Conservation (phyloP, 2,888 invertebrate species). For the Parnassius mnemosyne region DNA sequence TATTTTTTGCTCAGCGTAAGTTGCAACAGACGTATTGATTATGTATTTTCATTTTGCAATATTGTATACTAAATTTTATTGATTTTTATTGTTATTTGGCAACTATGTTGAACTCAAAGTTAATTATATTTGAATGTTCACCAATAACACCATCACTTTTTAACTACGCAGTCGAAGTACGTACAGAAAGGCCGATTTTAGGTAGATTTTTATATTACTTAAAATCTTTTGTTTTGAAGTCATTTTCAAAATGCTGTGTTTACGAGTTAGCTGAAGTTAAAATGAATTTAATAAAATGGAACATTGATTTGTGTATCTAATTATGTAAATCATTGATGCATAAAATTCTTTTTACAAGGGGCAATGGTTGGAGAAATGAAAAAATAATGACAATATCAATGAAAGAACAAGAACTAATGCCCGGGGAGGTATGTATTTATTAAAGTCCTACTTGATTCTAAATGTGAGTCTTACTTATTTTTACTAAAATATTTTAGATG, state of each 20-base stretch:
- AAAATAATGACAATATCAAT: constrained; percentile 78
- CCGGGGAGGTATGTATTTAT: constrained; percentile 65
- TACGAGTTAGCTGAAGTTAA: too few species aligned
- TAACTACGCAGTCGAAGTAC: too few species aligned
- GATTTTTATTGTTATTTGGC: too few species aligned
- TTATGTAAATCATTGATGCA: neutral
- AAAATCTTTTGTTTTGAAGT: too few species aligned
- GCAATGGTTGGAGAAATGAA: constrained; percentile 68
- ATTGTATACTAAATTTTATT: constrained; percentile 4
- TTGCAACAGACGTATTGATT: constrained; percentile 27
- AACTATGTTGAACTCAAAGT: too few species aligned
- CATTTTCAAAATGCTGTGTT: too few species aligned
- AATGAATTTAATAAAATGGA: neutral
- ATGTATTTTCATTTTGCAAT: constrained; percentile 19
- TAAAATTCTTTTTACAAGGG: constrained; percentile 37
- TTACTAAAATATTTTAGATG: constrained; percentile 47
- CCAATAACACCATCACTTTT: too few species aligned
- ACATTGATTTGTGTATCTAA: neutral
- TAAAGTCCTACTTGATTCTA: constrained; percentile 3
- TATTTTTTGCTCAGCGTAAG: neutral
- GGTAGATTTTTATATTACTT: too few species aligned
- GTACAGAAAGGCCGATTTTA: too few species aligned
- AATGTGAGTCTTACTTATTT: neutral
- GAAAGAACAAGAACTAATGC: constrained; percentile 76
- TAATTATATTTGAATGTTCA: too few species aligned